phyloP scores from a whole-genome alignment of 2,113 vertebrate genomes.

The Aegithalos caudatus region DNA sequence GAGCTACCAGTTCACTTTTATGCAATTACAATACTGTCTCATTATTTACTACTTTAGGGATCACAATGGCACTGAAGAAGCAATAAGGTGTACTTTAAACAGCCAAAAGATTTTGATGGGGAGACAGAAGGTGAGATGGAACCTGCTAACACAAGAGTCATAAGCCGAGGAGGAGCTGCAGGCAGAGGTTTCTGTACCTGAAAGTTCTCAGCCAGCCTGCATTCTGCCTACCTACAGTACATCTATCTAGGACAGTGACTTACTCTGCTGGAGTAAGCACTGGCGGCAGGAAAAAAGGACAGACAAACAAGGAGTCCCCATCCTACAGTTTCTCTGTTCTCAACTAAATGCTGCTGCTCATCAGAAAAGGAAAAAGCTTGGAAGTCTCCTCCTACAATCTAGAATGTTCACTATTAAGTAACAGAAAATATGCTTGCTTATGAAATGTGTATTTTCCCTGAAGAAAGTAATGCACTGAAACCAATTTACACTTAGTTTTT shows the following conservation, averaged over 20 bases:
- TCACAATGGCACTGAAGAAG: background rate
- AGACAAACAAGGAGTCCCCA: background rate
- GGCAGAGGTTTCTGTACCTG: background rate
- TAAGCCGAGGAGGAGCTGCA: background rate
- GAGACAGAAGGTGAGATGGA: background rate
- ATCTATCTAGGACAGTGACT: background rate
- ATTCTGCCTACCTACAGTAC: background rate
- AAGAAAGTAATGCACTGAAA: background rate
- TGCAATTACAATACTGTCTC: rapidly evolving
- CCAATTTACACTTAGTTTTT: background rate
- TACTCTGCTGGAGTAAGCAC: background rate
- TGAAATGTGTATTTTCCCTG: background rate
- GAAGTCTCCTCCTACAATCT: background rate
- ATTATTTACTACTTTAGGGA: background rate
- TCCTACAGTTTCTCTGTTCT: background rate
- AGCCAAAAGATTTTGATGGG: background rate
- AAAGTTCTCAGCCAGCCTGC: background rate
- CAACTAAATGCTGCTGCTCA: background rate
- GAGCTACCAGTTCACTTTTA: background rate
- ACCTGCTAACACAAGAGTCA: background rate
- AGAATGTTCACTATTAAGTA: background rate
- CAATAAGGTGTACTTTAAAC: background rate
- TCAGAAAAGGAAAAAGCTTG: background rate
- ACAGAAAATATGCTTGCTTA: background rate
- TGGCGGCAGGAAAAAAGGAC: background rate